Conservation (phyloP, 2,888 invertebrate genomes). For the Phaedon cochleariae region DNA sequence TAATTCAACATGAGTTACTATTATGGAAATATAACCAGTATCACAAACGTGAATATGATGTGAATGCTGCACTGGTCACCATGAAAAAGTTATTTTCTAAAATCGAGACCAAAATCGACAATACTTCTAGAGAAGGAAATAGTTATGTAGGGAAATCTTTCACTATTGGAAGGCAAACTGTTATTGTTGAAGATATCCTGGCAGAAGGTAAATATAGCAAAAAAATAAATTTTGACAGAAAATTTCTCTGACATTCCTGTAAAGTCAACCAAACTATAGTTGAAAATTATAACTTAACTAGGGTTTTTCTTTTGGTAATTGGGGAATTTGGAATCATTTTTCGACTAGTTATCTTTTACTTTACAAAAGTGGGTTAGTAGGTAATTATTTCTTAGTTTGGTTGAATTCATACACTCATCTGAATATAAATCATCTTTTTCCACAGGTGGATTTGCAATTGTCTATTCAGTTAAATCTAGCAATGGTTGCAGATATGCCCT, state of each 20-base stretch:
- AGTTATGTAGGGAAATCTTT: slow-evolving; percentile 83
- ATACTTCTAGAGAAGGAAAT: slow-evolving; percentile 72
- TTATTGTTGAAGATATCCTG: slow-evolving; percentile 85
- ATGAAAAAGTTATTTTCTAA: slow-evolving; percentile 84
- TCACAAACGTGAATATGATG: slow-evolving; percentile 18
- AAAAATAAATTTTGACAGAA: too few species aligned
- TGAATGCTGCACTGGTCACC: slow-evolving; percentile 61
- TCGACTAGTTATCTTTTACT: too few species aligned
- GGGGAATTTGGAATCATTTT: too few species aligned
- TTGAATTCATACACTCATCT: too few species aligned
- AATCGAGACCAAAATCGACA: slow-evolving; percentile 74
- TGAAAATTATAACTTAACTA: too few species aligned
- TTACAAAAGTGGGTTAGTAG: too few species aligned
- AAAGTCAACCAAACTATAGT: too few species aligned
- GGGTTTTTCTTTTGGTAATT: too few species aligned
- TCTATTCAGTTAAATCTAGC: slow-evolving; percentile 83
- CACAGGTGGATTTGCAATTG: slow-evolving; percentile 91
- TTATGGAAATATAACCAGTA: background rate
- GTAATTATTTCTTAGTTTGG: too few species aligned
- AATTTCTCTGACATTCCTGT: too few species aligned
- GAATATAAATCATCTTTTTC: too few species aligned
- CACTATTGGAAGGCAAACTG: slow-evolving; percentile 77
- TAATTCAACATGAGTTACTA: background rate
- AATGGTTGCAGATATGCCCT: slow-evolving; percentile 79
- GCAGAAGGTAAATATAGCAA: slow-evolving; percentile 79